phyloP scores from a whole-genome alignment of 2,113 vertebrate genomes.

The Aphyosemion australe region DNA sequence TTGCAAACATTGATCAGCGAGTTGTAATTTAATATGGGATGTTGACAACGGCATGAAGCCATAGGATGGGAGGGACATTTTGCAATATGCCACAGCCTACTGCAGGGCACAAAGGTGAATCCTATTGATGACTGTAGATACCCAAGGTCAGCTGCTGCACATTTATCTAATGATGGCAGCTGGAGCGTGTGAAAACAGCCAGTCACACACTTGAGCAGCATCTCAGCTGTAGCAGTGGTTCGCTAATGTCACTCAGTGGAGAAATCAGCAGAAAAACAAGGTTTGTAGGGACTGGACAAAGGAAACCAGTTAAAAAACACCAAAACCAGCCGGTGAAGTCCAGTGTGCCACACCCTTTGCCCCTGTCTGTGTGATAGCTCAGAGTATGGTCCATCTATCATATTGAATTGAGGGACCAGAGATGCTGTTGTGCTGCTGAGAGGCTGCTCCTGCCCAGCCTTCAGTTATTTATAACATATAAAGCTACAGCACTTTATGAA shows the following conservation, averaged over 20 bases:
- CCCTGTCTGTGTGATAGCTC: constrained; percentile 41
- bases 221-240: constrained; percentile 18
- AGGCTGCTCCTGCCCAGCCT: constrained; percentile 47
- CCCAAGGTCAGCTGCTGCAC: constrained; percentile 62
- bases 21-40: constrained; percentile 60
- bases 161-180: constrained; percentile 63
- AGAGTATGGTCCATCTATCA: constrained; percentile 58
- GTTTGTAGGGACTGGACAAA: too few relatives aligned
- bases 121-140: constrained; percentile 32
- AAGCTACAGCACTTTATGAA: constrained; percentile 72
- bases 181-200: constrained; percentile 10
- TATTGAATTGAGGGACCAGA: constrained; percentile 44
- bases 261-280: too few relatives aligned
- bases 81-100: constrained; percentile 13
- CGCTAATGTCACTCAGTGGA: too few relatives aligned
- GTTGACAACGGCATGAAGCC: constrained; percentile 38
- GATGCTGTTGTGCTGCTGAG: too few relatives aligned
- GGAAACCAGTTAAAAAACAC: too few relatives aligned
- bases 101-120: constrained; percentile 42
- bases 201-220: constrained; percentile 35
- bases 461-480: constrained; percentile 73
- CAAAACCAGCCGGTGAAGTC: too few relatives aligned
- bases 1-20: constrained; percentile 66
- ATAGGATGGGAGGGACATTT: background rate
- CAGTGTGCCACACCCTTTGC: constrained; percentile 57